These are phyloP conservation scores for Cylas formicarius DNA, from an alignment of 1,140 invertebrate genomes.

Conservation along the genomic window DNA sequence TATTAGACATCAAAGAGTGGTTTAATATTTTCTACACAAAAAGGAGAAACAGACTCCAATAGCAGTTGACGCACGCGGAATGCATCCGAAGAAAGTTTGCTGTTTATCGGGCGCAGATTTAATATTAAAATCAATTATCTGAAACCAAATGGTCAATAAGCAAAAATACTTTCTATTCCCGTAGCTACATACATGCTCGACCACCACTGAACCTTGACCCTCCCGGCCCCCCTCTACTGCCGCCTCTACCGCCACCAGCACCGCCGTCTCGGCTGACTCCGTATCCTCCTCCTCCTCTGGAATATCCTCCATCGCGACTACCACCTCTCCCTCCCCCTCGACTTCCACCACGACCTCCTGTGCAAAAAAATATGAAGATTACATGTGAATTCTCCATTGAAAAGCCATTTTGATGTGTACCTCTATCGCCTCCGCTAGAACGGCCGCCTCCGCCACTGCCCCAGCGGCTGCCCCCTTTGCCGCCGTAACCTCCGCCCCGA, in stretches of 20 bases:
- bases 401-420: too few species aligned
- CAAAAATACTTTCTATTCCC: background rate
- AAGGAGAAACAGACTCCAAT: too few species aligned
- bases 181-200: background rate
- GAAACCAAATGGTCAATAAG: conserved; percentile 4
- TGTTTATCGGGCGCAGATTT: background rate
- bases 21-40: too few species aligned
- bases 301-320: conserved; percentile 15
- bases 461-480: conserved; percentile 10
- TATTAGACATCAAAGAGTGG: background rate
- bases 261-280: conserved; percentile 2
- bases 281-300: conserved; percentile 19
- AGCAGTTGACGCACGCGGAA: conserved; percentile 13
- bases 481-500: conserved; percentile 24
- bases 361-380: too few species aligned
- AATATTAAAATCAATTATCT: conserved; percentile 7
- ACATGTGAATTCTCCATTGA: too few species aligned
- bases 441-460: conserved; percentile 22
- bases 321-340: too few species aligned
- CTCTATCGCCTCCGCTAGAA: too few species aligned
- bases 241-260: conserved; percentile 3
- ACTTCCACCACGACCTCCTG: too few species aligned
- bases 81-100: conserved; percentile 16
- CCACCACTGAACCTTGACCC: background rate
- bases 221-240: background rate